Evolutionary conservation across 2,888 invertebrate genomes (phyloP).

Genomic region (Bombyx huttoni): DNA sequence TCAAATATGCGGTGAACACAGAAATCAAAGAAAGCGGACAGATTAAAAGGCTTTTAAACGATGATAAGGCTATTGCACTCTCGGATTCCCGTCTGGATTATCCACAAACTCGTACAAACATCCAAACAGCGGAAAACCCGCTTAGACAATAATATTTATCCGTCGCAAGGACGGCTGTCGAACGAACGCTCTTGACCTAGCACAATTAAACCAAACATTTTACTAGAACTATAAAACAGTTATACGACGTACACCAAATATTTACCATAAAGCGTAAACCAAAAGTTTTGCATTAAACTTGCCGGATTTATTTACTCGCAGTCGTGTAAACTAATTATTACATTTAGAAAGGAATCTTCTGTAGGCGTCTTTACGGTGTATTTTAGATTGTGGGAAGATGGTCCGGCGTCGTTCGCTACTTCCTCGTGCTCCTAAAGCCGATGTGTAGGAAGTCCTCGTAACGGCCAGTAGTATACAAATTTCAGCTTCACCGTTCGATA

Average conservation of each 20-base stretch:
- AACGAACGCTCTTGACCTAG: constrained; percentile 70
- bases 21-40: neutral
- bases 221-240: constrained; percentile 70
- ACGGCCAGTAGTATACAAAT: constrained; percentile 13
- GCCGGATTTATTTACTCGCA: constrained; percentile 61
- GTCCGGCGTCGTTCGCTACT: constrained; percentile 25
- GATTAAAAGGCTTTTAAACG: neutral
- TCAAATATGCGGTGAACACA: too few species aligned
- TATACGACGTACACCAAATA: constrained; percentile 70
- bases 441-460: constrained; percentile 29
- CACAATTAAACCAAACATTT: constrained; percentile 71
- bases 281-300: constrained; percentile 71
- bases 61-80: constrained; percentile 30
- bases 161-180: constrained; percentile 70
- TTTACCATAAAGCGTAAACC: constrained; percentile 73
- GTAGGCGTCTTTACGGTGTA: constrained; percentile 10
- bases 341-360: constrained; percentile 29
- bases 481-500: constrained; percentile 9
- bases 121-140: constrained; percentile 64
- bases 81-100: constrained; percentile 33
- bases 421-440: constrained; percentile 26
- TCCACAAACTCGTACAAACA: constrained; percentile 52
- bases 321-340: constrained; percentile 32
- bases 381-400: constrained; percentile 8
- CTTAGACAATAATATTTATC: constrained; percentile 71